Percentiles rank a stretch among this genome's conserved stretches.
Conservation (phyloP, 2,797 vertebrate genomes). For the Chaunax sp. region DNA sequence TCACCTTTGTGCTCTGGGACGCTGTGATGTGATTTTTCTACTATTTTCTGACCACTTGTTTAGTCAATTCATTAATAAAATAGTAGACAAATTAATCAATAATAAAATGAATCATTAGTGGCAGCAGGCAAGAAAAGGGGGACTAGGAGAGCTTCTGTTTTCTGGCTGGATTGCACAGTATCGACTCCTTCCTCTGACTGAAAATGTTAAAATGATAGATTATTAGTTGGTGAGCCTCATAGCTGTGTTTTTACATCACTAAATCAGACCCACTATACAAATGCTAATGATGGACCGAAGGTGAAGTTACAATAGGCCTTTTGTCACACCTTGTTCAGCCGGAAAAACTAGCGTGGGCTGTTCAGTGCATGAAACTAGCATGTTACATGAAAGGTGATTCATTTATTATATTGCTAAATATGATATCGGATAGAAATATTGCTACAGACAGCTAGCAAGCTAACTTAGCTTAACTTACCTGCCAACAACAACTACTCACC, state of each 20-base stretch:
- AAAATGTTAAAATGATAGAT: no score
- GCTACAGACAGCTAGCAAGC: slow-evolving; percentile 26
- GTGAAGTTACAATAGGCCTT: slow-evolving; percentile 20
- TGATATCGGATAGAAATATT: not conserved
- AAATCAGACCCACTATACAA: not conserved
- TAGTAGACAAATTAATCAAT: no score
- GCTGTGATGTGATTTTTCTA: no score
- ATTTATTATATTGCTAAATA: no score
- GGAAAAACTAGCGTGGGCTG: slow-evolving; percentile 46
- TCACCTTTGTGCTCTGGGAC: no score
- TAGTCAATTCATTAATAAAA: no score
- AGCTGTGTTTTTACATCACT: not conserved
- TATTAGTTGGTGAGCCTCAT: not conserved
- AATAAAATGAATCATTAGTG: no score
- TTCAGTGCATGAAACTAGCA: not conserved
- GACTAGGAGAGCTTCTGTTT: no score
- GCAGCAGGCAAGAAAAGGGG: no score
- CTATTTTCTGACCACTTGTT: no score
- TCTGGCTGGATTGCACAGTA: not conserved
- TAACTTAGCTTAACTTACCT: slow-evolving; percentile 52
- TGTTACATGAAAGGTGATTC: not conserved
- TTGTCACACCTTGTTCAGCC: slow-evolving; percentile 19
- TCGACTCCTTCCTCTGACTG: not conserved
- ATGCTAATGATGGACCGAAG: not conserved
- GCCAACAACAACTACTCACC: slow-evolving; percentile 79